phyloP scores from a whole-genome alignment of 2,113 vertebrate species.

The Neotoma lepida region DNA sequence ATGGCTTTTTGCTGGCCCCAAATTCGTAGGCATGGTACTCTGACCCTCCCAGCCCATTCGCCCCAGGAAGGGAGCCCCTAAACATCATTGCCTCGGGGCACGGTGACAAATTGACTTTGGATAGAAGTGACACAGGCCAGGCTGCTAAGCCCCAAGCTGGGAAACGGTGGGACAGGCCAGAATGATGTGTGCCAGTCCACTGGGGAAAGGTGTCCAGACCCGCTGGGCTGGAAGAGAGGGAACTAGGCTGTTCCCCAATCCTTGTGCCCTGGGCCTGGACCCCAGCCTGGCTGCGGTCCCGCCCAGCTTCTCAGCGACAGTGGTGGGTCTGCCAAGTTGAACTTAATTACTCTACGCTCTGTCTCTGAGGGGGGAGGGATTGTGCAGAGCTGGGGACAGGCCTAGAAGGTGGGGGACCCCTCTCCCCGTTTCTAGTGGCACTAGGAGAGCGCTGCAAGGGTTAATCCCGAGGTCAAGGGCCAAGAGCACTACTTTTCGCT shows the following conservation, averaged over 20 bases:
- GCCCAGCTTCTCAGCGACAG: not conserved
- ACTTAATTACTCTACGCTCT: slow-evolving; percentile 65
- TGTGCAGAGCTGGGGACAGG: not conserved
- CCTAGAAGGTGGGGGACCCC: slow-evolving; percentile 60
- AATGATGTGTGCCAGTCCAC: not conserved
- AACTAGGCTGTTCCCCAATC: not conserved
- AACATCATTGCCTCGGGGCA: not conserved
- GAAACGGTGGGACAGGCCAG: not conserved
- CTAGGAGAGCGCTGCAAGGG: slow-evolving; percentile 82
- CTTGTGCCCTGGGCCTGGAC: not conserved
- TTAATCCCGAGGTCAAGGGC: slow-evolving; percentile 87
- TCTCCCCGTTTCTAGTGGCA: slow-evolving; percentile 65
- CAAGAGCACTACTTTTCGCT: slow-evolving; percentile 89
- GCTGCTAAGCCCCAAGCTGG: too few relatives aligned
- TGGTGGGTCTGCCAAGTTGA: slow-evolving; percentile 57
- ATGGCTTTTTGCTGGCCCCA: not conserved
- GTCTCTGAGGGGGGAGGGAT: slow-evolving; percentile 12
- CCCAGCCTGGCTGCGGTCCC: not conserved
- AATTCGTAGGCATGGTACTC: too few relatives aligned
- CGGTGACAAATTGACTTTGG: not conserved
- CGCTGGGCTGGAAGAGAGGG: not conserved
- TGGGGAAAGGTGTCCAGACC: too few relatives aligned
- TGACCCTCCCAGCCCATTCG: too few relatives aligned
- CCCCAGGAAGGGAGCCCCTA: not conserved
- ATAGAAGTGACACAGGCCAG: not conserved